Evolutionary conservation across 2,888 invertebrate genomes (phyloP).

Genomic region (Calameuta pallipes): DNA sequence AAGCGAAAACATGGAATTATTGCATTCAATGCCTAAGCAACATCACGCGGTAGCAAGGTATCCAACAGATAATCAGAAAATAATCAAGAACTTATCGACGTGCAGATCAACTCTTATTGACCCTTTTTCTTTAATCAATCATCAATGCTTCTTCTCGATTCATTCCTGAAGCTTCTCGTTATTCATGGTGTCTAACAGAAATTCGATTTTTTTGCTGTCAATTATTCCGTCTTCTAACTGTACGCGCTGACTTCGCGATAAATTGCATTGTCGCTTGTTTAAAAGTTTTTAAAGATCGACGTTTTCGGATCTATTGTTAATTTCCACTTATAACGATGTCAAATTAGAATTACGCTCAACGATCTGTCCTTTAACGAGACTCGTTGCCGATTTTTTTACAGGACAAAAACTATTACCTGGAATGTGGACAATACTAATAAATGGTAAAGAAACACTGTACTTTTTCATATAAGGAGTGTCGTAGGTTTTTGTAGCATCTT

Average conservation of each 20-base stretch:
- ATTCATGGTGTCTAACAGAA: neutral
- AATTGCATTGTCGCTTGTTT: neutral
- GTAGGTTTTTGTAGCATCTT: conserved; percentile 9
- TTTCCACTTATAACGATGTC: neutral
- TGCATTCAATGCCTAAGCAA: conserved; percentile 65
- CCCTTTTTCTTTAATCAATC: neutral
- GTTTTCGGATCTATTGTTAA: neutral
- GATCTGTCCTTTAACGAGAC: conserved; percentile 41
- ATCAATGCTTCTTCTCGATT: neutral
- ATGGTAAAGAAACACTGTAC: conserved; percentile 74
- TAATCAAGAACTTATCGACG: neutral
- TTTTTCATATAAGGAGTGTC: conserved; percentile 20
- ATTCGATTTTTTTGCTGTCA: neutral
- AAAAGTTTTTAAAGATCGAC: neutral
- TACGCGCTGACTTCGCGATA: neutral
- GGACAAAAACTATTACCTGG: conserved; percentile 88
- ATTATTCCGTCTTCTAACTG: neutral
- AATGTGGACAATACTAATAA: conserved; percentile 79
- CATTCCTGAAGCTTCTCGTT: neutral
- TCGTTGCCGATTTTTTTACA: conserved; percentile 74
- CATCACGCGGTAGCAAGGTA: conserved; percentile 73
- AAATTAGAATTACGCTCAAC: neutral
- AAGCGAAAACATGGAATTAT: conserved; percentile 56
- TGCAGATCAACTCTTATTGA: neutral
- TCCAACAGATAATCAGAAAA: conserved; percentile 14